phyloP scores from a whole-genome alignment of 1,140 invertebrate species.

The Onthophagus taurus region DNA sequence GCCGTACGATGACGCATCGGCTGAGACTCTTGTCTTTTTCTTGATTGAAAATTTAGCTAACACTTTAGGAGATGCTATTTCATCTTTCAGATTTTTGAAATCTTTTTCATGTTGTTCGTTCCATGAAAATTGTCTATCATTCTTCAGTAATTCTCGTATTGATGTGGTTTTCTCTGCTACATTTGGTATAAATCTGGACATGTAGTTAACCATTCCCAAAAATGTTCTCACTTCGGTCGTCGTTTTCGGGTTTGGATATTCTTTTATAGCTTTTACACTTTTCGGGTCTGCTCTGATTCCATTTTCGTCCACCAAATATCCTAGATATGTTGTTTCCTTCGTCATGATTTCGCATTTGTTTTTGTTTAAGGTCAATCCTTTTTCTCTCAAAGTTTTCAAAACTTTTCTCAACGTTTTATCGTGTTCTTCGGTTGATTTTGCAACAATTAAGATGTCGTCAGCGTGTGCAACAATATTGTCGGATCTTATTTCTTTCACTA shows the following conservation, averaged over 20 bases:
- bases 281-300: not conserved
- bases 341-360: slow-evolving; percentile 11
- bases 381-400: slow-evolving; percentile 6
- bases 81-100: not conserved
- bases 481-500: not conserved
- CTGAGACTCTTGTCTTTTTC: not conserved
- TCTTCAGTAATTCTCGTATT: not conserved
- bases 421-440: not conserved
- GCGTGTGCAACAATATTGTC: not conserved
- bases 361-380: slow-evolving; percentile 6
- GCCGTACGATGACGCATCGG: not conserved
- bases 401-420: too few relatives aligned
- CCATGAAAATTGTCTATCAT: not conserved
- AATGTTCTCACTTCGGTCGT: slow-evolving; percentile 26
- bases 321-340: slow-evolving; percentile 5
- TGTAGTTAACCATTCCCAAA: slow-evolving; percentile 33
- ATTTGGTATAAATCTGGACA: slow-evolving; percentile 27
- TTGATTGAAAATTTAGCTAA: not conserved
- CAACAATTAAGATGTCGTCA: not conserved
- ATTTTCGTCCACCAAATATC: slow-evolving; percentile 1
- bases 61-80: not conserved
- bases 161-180: not conserved
- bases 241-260: slow-evolving; percentile 22
- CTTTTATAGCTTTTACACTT: slow-evolving; percentile 26
- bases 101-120: not conserved